phyloP scores from a whole-genome alignment of 2,888 invertebrate species.

The Celastrina argiolus region DNA sequence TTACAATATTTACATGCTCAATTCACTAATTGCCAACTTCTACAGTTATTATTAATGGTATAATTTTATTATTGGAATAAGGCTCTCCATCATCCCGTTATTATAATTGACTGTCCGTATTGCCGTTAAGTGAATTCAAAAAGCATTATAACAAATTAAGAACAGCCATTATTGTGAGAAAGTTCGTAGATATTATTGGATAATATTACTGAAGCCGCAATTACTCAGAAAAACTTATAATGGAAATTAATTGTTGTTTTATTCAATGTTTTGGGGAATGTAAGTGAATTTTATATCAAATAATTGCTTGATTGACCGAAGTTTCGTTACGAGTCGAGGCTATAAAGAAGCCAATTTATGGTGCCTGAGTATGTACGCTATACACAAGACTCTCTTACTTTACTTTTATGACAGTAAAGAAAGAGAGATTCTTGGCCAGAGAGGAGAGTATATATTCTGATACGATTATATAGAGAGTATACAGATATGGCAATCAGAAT shows the following conservation, averaged over 20 bases:
- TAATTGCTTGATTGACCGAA: background rate
- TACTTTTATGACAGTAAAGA: no score
- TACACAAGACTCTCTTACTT: no score
- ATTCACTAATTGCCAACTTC: no score
- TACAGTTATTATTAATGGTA: no score
- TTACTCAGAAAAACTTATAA: conserved; percentile 1
- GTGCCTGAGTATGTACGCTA: no score
- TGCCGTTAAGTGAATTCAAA: conserved; percentile 10
- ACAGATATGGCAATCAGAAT: no score
- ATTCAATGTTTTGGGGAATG: background rate
- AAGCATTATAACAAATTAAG: conserved; percentile 17
- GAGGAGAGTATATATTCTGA: no score
- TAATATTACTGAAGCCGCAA: background rate
- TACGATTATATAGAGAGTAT: no score
- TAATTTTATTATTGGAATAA: background rate
- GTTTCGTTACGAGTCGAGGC: background rate
- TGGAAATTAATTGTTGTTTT: background rate
- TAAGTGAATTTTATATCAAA: background rate
- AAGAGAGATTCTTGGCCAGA: no score
- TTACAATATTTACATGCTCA: no score
- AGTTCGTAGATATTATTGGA: conserved; percentile 5
- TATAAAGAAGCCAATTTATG: no score
- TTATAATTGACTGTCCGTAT: conserved; percentile 2
- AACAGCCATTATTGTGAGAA: background rate
- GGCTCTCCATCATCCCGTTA: background rate